These are phyloP conservation scores for Pedetes capensis DNA, from an alignment of 2,113 vertebrate species.

Conservation along the genomic window DNA sequence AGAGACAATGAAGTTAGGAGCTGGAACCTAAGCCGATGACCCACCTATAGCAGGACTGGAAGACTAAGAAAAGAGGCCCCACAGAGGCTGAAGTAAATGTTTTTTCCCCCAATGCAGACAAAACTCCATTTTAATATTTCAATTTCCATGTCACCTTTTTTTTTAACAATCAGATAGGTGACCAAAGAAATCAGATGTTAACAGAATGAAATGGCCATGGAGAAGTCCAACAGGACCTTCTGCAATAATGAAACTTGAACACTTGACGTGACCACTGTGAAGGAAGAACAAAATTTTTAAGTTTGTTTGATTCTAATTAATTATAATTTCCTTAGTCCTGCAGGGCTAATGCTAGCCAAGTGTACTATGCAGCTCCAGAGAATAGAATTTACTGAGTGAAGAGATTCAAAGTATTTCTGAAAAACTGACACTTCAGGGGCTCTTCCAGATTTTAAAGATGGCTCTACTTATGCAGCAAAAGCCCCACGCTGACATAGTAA, in stretches of 20 bases:
- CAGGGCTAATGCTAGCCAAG: not conserved
- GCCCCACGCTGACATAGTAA: not conserved
- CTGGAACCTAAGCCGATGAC: not conserved
- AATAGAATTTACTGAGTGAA: not conserved
- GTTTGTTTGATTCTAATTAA: not conserved
- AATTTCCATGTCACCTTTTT: not conserved
- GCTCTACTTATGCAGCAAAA: not conserved
- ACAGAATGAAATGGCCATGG: not conserved
- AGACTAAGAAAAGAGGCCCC: not conserved
- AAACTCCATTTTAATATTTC: not conserved
- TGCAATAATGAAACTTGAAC: not conserved
- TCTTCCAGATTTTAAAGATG: not conserved
- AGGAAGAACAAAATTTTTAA: not conserved
- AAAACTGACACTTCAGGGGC: not conserved
- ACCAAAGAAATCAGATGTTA: not conserved
- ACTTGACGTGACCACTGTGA: not conserved
- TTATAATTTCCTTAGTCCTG: not conserved
- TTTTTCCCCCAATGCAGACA: not conserved
- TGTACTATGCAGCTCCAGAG: not conserved
- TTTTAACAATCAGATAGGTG: not conserved
- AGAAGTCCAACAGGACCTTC: not conserved
- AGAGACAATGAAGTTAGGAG: not conserved
- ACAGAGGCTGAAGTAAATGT: not conserved
- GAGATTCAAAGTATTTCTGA: not conserved
- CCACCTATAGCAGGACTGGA: not conserved